Evolutionary conservation across 2,888 invertebrate species (phyloP), one percentile per base, ranked within the genome.

Genomic region (Alentia gelatinosa): DNA sequence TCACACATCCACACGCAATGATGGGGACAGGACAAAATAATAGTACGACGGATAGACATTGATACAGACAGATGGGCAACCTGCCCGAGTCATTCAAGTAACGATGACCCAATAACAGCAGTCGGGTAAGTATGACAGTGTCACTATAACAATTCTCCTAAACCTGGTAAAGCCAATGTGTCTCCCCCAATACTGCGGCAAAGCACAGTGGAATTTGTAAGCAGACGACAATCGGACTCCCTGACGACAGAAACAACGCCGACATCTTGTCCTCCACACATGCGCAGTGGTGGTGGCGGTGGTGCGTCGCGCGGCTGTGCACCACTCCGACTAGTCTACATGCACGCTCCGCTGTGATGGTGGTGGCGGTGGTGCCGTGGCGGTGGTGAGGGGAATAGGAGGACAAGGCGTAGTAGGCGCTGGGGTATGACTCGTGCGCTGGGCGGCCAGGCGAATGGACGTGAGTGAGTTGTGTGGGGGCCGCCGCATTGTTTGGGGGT

Each of bases 191-290:
- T n/a, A 15, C 15, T 1, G 30, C 74, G 26, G n/a, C 74, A 33
- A n/a, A 15, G 12, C 5, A n/a, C n/a, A 56, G 56, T 56, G 56
- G 56, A 9, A n/a, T 47, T 23, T 19, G 83, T 39, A 40, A 86
- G 86, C 86, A 86, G 86, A 86, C 86, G 86, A 86, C 86, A 86
- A 19, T 30, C 15, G 42, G 86, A 42, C 86, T 47, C 33, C n/a
- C 68, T 68, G 68, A 68, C 79, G 79, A 23, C 79, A 79, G 47
- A 86, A 86, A 86, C 86, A 86, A 42, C 50, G 86, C 47, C 86
- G 42, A 86, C 86, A 86, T 86, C 79, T 79, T 79, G 79, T 79
- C 30, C 7, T 30, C 19, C 30, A 33, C 42, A 47, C 86, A 86
- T 86, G 86, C 47, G 86, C 86, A 42, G 86, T 7, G 86, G 47